These are phyloP conservation scores for Dolichotis patagonum DNA, from an alignment of 2,113 vertebrate species.

Conservation along the genomic window DNA sequence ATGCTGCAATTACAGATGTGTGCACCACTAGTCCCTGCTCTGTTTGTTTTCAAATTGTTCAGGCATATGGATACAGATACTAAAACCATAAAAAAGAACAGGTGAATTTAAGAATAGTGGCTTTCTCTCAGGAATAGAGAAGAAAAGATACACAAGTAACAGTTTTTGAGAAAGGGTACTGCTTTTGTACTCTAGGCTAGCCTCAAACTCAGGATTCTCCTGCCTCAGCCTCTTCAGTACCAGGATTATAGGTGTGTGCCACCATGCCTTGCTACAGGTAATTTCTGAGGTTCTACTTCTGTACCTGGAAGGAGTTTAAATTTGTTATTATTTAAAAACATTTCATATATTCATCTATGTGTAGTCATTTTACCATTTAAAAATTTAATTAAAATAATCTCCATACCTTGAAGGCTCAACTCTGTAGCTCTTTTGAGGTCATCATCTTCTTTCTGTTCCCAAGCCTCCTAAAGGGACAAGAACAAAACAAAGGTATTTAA, in stretches of 20 bases:
- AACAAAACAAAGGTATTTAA: constrained; percentile 81
- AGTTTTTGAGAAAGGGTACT: not conserved
- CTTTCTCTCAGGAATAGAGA: constrained; percentile 11
- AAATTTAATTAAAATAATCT: constrained; percentile 58
- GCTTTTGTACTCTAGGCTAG: not conserved
- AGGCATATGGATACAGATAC: not conserved
- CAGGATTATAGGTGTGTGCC: not conserved
- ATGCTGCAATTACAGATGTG: not conserved
- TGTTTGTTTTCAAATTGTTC: constrained; percentile 25
- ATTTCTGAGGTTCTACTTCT: not conserved
- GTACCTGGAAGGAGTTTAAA: constrained; percentile 45
- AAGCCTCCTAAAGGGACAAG: constrained; percentile 91
- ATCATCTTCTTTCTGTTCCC: constrained; percentile 98
- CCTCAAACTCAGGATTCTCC: not conserved
- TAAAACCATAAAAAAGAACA: not conserved
- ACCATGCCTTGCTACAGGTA: not conserved
- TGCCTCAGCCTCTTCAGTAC: not conserved
- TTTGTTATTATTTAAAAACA: not conserved
- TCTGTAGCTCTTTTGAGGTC: constrained; percentile 98
- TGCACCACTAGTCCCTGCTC: not conserved
- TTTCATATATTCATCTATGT: constrained; percentile 30
- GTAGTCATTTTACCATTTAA: constrained; percentile 1
- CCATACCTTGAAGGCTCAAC: constrained; percentile 97
- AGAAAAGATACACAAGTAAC: not conserved
- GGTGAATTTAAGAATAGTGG: not conserved